These are phyloP conservation scores for Meloe dianella DNA, from an alignment of 2,888 invertebrate species.

Conservation along the genomic window DNA sequence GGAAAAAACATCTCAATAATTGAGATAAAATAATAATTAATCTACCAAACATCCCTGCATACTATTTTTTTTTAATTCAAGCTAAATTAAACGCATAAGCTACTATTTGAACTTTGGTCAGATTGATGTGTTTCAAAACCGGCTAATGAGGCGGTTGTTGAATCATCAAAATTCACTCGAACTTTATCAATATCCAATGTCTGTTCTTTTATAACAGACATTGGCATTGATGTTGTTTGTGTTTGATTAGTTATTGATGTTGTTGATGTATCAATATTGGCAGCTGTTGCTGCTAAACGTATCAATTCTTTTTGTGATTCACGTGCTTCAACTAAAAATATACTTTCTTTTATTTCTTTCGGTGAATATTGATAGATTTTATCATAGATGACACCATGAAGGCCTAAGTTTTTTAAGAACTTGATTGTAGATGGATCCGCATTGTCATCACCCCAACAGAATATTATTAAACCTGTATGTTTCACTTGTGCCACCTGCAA, in stretches of 20 bases:
- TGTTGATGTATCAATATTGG: constrained; percentile 40
- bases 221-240: constrained; percentile 15
- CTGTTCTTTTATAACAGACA: constrained; percentile 46
- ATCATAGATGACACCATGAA: constrained; percentile 97
- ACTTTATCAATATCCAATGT: constrained; percentile 56
- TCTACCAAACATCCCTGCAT: constrained; percentile 11
- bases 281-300: constrained; percentile 54
- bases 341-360: constrained; percentile 80
- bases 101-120: constrained; percentile 6
- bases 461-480: constrained; percentile 83
- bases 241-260: constrained; percentile 31
- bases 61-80: not conserved
- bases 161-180: constrained; percentile 50
- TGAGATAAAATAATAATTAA: constrained; percentile 2
- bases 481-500: constrained; percentile 76
- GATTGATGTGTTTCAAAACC: constrained; percentile 56
- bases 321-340: constrained; percentile 80
- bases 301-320: constrained; percentile 73
- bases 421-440: constrained; percentile 86
- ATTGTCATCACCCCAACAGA: constrained; percentile 98
- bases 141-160: constrained; percentile 66
- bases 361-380: constrained; percentile 80
- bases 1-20: not conserved
- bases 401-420: constrained; percentile 84
- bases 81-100: not conserved